Evolutionary conservation across 1,140 invertebrate species (phyloP), one percentile per base, ranked within the genome.

Genomic region (Bombyx mandarina): DNA sequence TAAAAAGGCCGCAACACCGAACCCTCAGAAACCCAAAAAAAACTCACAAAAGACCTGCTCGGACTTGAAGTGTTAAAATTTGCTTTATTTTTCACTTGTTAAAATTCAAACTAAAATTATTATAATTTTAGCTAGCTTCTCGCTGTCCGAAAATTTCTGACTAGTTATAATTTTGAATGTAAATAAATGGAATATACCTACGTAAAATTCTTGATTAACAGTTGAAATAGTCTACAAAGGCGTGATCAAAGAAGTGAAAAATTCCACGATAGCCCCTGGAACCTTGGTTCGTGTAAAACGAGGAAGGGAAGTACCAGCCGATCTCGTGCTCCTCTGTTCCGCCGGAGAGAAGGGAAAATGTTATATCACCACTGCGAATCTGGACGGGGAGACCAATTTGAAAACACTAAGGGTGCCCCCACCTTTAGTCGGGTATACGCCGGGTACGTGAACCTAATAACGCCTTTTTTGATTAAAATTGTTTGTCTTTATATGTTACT

Each of bases 371-470:
- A 99, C 99, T 0, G 96, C 98, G 44, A 99, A 99, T 89, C 89
- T 99, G 60, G 99, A 99, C 86, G 99, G 99, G 6, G 99, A 99
- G 86, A 99, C 98, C 0, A 99, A 99, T 89, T 86, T 99, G 12
- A 99, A 99, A 89, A 96, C 98, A 4, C 86, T 93, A 75, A 73
- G 86, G 57, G 89, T 91, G 6, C 90, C 90, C 0, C 69, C 77
- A 0, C 71, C 84, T 0, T 66, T 89, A 45, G 63, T 83, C 0
- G 81, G 77, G 6, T 87, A 76, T 12, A 81, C 79, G 1, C 66
- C 84, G 64, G 87, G 86, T 88, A 73, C 45, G 26, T 35, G 26
- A 35, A 3, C 26, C 26, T 35, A 35, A 35, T 35, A 35, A 35
- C 26, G 26, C 26, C 26, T 35, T 3, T 35, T 35, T 18, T 18